Conservation (phyloP, 1,140 invertebrate species). For the Sitodiplosis mosellana region DNA sequence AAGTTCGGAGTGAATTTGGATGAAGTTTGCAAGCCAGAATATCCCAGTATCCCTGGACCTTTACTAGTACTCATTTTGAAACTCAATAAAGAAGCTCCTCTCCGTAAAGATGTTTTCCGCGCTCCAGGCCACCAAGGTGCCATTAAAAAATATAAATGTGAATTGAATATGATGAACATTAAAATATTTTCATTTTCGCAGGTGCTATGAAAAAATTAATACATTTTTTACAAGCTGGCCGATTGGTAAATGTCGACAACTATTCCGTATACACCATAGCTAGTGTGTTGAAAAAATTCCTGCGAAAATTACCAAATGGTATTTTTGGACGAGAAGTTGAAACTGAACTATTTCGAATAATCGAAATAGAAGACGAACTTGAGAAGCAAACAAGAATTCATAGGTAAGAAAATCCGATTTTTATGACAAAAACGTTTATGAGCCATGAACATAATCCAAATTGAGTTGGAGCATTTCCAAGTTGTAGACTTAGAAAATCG, state of each 20-base stretch:
- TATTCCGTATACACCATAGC: conserved; percentile 97
- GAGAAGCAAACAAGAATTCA: conserved; percentile 83
- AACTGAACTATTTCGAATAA: conserved; percentile 72
- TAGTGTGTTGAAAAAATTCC: conserved; percentile 92
- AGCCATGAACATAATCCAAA: too few relatives aligned
- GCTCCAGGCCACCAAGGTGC: conserved; percentile 87
- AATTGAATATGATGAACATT: too few relatives aligned
- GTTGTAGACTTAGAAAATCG: too few relatives aligned
- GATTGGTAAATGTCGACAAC: conserved; percentile 92
- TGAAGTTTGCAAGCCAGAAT: conserved; percentile 83
- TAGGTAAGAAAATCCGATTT: conserved; percentile 42
- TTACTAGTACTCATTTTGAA: conserved; percentile 80
- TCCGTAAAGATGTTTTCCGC: conserved; percentile 82
- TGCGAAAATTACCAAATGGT: conserved; percentile 92
- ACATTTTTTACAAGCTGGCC: conserved; percentile 84
- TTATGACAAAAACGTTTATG: too few relatives aligned
- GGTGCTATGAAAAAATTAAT: conserved; percentile 90
- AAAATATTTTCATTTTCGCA: too few relatives aligned
- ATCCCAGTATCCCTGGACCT: conserved; percentile 76
- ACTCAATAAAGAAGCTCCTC: conserved; percentile 84
- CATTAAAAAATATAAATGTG: too few relatives aligned
- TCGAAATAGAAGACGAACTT: conserved; percentile 55
- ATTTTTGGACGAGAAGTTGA: conserved; percentile 86
- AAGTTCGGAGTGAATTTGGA: conserved; percentile 73
- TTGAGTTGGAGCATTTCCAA: too few relatives aligned